Evolutionary conservation across 2,888 invertebrate genomes (phyloP), one percentile per base, ranked within the genome.

Genomic region (Papilio protenor): DNA sequence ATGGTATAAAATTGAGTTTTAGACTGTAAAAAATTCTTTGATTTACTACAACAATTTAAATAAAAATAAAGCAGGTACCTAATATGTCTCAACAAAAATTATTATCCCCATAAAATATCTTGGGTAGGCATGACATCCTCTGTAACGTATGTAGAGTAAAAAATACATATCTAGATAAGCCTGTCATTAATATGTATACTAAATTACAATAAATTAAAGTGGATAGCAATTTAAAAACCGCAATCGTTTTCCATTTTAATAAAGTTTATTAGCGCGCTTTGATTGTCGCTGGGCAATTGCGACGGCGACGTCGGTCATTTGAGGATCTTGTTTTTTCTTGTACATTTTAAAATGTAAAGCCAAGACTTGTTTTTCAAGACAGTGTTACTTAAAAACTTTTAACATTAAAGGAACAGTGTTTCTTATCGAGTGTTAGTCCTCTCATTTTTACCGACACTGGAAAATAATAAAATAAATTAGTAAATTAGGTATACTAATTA

Each of bases 361-460:
- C 10, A 21, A 52, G n/a, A 61, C 75, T 75, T 75, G 71, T 78
- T 71, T 45, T 55, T 59, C 61, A 78, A 75, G 61, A 71, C n/a
- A 52, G 55, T 27, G 75, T 55, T 40, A 55, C 33, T 71, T 75
- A 61, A 21, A 73, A 77, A 57, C 16, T 47, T 66, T 71, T 71
- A 33, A 70, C 66, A 47, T 73, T 59, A 14, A 23, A 59, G 14
- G 18, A 69, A 14, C n/a, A 21, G 5, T 33, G 33, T 61, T 61
- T 47, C 2, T 73, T 73, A 45, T 73, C 59, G 47, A 40, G 57
- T 64, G 64, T 66, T 40, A 8, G 6, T 33, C 10, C 14, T 66
- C 18, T 66, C 66, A 66, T 40, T 66, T 66, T 40, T 64, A 40
- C 40, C 40, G 40, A 33, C 64, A 40, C 18, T 40, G n/a, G 18